phyloP scores from a whole-genome alignment of 2,888 invertebrate species.

The Limnephilus auricula region DNA sequence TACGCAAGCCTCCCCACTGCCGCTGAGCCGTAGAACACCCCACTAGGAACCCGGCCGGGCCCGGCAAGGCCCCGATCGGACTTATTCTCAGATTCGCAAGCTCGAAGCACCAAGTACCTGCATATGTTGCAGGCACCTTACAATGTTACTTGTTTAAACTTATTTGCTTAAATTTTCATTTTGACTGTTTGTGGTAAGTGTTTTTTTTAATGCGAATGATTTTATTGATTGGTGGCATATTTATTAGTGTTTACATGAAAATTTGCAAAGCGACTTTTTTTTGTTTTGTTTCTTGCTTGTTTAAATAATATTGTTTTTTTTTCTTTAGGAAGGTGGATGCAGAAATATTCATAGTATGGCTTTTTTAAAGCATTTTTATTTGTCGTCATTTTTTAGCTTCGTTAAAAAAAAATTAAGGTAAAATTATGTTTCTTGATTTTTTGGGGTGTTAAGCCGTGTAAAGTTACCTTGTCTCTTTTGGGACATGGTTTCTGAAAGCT shows the following conservation, averaged over 20 bases:
- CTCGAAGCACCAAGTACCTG: not conserved
- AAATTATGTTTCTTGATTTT: not conserved
- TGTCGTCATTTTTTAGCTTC: too few relatives aligned
- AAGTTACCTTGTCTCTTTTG: not conserved
- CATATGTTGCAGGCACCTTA: not conserved
- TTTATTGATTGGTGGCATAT: not conserved
- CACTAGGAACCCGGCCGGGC: constrained; percentile 15
- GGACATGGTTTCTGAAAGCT: not conserved
- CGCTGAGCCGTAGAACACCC: not conserved
- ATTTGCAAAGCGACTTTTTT: not conserved
- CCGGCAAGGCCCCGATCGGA: not conserved
- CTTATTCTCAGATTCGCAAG: not conserved
- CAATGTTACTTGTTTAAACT: not conserved
- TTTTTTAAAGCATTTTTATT: too few relatives aligned
- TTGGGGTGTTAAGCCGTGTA: not conserved
- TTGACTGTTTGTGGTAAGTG: not conserved
- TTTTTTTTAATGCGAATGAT: not conserved
- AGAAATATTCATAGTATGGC: too few relatives aligned
- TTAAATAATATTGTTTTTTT: not conserved
- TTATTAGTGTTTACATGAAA: not conserved
- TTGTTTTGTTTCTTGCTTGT: not conserved
- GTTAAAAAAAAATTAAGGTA: too few relatives aligned
- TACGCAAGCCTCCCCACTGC: constrained; percentile 9
- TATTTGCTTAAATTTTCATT: not conserved
- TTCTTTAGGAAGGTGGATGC: too few relatives aligned